Percentiles rank a stretch among this genome's conserved stretches.
Evolutionary conservation across 2,797 vertebrate species (phyloP).

Genomic region (Muraenolepis orangiensis): DNA sequence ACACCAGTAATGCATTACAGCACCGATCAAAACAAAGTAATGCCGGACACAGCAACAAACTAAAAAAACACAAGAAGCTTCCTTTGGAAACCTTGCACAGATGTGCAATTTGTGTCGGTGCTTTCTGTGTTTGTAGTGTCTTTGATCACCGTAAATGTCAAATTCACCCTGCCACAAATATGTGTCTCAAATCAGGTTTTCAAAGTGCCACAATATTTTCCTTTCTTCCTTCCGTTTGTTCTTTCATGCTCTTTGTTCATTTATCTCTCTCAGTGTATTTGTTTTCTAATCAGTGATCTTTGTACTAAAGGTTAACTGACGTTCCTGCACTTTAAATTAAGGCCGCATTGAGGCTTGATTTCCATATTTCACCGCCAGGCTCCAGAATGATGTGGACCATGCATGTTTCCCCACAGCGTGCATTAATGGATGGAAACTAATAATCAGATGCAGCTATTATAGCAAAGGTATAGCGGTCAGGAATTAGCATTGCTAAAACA

Average conservation of each 20-base stretch:
- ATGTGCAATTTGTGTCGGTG: constrained; percentile 28
- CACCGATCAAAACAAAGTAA: constrained; percentile 42
- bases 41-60: constrained; percentile 18
- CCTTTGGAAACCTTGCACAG: constrained; percentile 27
- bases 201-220: neutral
- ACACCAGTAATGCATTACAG: constrained; percentile 23
- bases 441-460: neutral
- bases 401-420: neutral
- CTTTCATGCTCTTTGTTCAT: neutral
- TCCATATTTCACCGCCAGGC: neutral
- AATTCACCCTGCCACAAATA: neutral
- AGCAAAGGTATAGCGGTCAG: neutral
- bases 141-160: neutral
- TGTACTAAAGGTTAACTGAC: neutral
- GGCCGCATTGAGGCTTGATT: neutral
- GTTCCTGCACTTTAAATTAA: neutral
- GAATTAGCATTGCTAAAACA: neutral
- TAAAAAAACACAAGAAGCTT: neutral
- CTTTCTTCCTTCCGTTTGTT: neutral
- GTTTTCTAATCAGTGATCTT: neutral
- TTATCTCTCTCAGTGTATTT: neutral
- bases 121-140: neutral
- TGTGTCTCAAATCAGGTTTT: neutral
- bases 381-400: neutral
- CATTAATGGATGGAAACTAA: neutral